Conservation (phyloP, 1,140 invertebrate species). For the Choristoneura fumiferana region DNA sequence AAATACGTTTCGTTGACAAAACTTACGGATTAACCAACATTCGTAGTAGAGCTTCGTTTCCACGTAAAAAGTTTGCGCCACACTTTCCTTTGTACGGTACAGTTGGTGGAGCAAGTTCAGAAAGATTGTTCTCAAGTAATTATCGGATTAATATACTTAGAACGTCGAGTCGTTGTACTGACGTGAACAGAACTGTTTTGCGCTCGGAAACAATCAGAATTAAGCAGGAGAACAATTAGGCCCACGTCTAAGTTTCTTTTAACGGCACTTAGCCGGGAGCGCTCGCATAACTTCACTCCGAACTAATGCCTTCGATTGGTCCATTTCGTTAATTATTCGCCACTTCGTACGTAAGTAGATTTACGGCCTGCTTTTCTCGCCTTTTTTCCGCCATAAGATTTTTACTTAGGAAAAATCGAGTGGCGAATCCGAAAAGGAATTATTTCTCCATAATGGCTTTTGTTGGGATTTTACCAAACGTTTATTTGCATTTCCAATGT, state of each 20-base stretch:
- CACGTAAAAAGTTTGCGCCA: conserved; percentile 57
- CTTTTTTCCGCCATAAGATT: conserved; percentile 43
- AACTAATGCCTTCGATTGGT: conserved; percentile 75
- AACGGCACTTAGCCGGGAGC: conserved; percentile 68
- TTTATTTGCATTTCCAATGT: conserved; percentile 42
- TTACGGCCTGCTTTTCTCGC: conserved; percentile 66
- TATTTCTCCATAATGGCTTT: conserved; percentile 46
- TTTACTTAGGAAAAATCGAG: conserved; percentile 27
- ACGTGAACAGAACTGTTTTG: conserved; percentile 67
- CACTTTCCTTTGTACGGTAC: conserved; percentile 46
- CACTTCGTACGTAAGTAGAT: conserved; percentile 77
- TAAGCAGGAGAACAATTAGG: conserved; percentile 72
- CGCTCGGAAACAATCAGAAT: conserved; percentile 74
- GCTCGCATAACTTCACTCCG: conserved; percentile 69
- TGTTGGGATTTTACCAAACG: conserved; percentile 41
- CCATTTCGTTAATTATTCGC: conserved; percentile 78
- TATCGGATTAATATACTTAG: conserved; percentile 74
- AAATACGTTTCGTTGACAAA: too few relatives aligned
- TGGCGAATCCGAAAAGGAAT: conserved; percentile 16
- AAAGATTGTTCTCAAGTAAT: conserved; percentile 76
- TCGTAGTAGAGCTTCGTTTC: conserved; percentile 54
- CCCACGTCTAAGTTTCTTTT: conserved; percentile 76
- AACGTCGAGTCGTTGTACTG: conserved; percentile 59
- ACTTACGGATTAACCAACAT: conserved; percentile 41
- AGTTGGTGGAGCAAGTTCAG: conserved; percentile 56